Base-by-base conservation (phyloP, 2,113 vertebrate genomes). In the Brevimyrus niger region DNA sequence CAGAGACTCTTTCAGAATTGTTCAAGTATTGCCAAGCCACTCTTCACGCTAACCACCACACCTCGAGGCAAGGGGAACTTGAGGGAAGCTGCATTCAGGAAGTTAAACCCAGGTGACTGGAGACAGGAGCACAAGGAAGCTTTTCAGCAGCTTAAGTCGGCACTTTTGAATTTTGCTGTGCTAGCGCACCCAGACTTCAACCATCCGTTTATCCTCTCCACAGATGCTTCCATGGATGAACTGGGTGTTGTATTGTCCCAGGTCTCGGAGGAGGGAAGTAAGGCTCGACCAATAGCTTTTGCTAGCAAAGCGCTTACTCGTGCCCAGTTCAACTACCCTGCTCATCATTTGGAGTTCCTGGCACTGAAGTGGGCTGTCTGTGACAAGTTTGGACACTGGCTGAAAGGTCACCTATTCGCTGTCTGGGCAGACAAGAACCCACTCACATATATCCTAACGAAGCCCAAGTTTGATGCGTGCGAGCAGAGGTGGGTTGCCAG, bases 141-240 rank as follows among this genome's bases (percentile, higher is more conserved):
- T 38, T 5, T 69, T 23, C 58, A 61, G 23, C 58, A 61, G 58
- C 23, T 90, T 11, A 83, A 86, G 38, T 2, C 73, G 0, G 69
- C 73, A 2, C 87, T 88, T 6, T 1, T 88, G 23, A 15, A 88
- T 15, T 58, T 4, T 0, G 80, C 88, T 31, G 51, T 84, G 15
- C 27, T 90, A 55, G 88, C 65, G 4, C 88, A 90, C 38, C 65
- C 89, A 15, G 69, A 90, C 31, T 88, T 90, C 47, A 88, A 21
- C 21, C 47, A 31, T 0, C 76, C 87, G 8, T 90, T 90, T 46
- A 69, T 80, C 4, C 21, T 88, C 42, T 88, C 46, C 3, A 58
- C 53, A 44, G 69, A 82, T 88, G 65, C 88, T 10, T 88, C 47
- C 10, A 11, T 21, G 3, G 58, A 88, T 88, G 69, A 47, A 6